Base-by-base conservation (phyloP, 2,888 invertebrate species). In the Rugalucina vietnamica region DNA sequence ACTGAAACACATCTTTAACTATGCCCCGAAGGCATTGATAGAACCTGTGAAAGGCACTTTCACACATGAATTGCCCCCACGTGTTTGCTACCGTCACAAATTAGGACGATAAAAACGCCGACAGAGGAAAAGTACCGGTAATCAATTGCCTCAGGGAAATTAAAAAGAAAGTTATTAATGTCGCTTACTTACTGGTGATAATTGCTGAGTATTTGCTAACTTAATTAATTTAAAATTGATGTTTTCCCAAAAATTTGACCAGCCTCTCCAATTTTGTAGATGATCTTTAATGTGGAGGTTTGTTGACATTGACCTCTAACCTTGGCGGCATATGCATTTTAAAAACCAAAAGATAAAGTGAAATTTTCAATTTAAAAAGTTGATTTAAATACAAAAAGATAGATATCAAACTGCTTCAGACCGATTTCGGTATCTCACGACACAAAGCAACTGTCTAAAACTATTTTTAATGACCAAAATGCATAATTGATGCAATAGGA, bases 301-400 rank as follows among this genome's bases (percentile, higher is more conserved):
- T 72, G 70, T 24, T 82, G 81, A 79, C 76, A 81, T 76, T 87
- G 82, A 87, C 87, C 87, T 78, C 36, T 84, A 79, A 85, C 85
- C 85, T 85, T 85, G 74, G 36, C 14, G 79, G 29, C n/a, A 5
- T 36, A 57, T 34, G 87, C 83, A 87, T 85, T 81, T 57, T 0
- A 80, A 85, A 85, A 87, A 85, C 36, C 18, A 12, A 29, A 29
- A 37, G 27, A 73, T n/a, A 54, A 54, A 4, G 54, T n/a, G 4
- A 4, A 43, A 5, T 21, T 37, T 70, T 34, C 34, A 36, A 36
- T n/a, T 21, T 21, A 36, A 4, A 14, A 37, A 34, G 34, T 37
- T n/a, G n/a, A n/a, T n/a, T n/a, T n/a, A n/a, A n/a, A n/a, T n/a
- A n/a, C n/a, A n/a, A n/a, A n/a, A n/a, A n/a, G n/a, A n/a, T n/a